Base-by-base conservation (phyloP, 35 echinoderm and acorn worm species). In the Apostichopus japonicus region DNA sequence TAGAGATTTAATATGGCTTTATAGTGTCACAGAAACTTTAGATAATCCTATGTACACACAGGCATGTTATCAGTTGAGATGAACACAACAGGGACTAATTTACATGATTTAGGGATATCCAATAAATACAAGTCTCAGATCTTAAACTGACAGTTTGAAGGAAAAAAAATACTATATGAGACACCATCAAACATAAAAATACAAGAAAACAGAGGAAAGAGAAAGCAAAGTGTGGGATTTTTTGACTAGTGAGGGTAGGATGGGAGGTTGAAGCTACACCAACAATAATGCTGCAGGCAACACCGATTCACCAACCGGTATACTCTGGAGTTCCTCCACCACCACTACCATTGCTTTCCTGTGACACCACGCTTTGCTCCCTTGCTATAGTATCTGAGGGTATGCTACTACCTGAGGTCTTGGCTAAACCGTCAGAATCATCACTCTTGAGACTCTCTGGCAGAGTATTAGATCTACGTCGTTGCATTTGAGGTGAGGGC, bases 321-420 rank as follows among this genome's bases (percentile, higher is more conserved):
- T 96, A 96, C 53, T 96, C 95, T 65, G 86, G 72, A 14, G 75
- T 52, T 81, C 72, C 75, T 53, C 72, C 84, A 6, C 33, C n/a
- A 17, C 91, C 86, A 27, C 88, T 91, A 52, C 93, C 81, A 86
- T 80, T 96, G 72, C 95, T 96, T 81, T 94, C 95, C 93, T 90
- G 95, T 54, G 95, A 96, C 16, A 93, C 93, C 25, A 94, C 90
- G 77, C 95, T 96, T 16, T 93, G 91, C 54, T 91, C 82, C 73
- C 72, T 75, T 59, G 67, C 86, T 67, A 71, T 24, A 89, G 59
- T 89, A 89, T 77, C 77, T 77, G 94, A 72, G 15, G 80, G 53
- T 87, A 72, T 81, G 65, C 72, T 87, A 58, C 90, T 84, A 53
- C 71, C 53, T 9, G 83, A n/a, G 5, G 81, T 84, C 81, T 84